Conservation (phyloP, 2,888 invertebrate genomes). For the Eupeodes luniger region DNA sequence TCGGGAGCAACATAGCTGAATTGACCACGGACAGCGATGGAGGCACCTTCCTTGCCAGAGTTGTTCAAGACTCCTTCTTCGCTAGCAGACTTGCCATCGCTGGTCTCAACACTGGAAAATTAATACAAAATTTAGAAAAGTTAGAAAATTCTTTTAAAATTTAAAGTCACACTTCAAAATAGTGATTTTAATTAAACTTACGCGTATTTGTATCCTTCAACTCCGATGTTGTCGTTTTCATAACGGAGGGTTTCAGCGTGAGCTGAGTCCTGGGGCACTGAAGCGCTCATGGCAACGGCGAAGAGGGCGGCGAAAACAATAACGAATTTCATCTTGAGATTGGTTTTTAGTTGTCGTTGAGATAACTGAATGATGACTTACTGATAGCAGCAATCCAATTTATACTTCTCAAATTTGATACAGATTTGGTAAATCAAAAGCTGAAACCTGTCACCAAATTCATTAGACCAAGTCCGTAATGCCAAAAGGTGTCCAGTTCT, state of each 20-base stretch:
- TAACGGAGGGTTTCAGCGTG: conserved; percentile 86
- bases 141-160: no score
- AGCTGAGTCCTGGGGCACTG: conserved; percentile 71
- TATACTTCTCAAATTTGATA: conserved; percentile 29
- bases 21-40: conserved; percentile 84
- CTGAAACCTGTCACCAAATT: no score
- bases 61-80: conserved; percentile 85
- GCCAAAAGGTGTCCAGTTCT: no score
- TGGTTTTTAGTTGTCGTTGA: conserved; percentile 58
- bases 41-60: conserved; percentile 84
- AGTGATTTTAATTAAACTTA: conserved; percentile 82
- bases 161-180: no score
- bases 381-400: conserved; percentile 35
- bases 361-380: conserved; percentile 62
- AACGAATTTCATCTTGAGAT: conserved; percentile 81
- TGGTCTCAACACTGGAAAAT: conserved; percentile 84
- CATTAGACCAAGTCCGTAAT: no score
- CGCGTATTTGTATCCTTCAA: conserved; percentile 86
- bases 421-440: no score
- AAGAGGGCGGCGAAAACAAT: conserved; percentile 81
- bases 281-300: conserved; percentile 80
- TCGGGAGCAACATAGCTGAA: conserved; percentile 85
- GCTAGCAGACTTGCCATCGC: conserved; percentile 85
- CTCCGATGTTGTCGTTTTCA: conserved; percentile 85
- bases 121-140: not conserved